Evolutionary conservation across 2,113 vertebrate genomes (phyloP), one percentile per base, ranked within the genome.

Genomic region (Philantomba maxwellii): DNA sequence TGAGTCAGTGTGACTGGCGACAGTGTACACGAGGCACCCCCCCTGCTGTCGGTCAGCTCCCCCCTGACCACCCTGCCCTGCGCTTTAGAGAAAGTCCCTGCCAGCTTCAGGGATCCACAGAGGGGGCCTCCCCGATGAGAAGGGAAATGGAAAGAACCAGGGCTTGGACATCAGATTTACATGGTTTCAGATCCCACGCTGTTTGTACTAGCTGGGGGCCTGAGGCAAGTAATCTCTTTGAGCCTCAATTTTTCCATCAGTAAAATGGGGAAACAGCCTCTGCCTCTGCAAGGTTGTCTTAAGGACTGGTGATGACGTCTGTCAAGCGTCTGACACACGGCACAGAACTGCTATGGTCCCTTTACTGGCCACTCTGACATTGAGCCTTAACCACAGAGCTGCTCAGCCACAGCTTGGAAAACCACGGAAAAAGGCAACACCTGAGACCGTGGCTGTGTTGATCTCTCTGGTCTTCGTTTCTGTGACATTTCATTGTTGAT

Each of bases 1-100:
- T 97, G 97, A 98, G 73, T 97, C 97, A 97, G 53, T 92, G 51
- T 19, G 19, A 93, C 58, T 10, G 23, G 43, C 57, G 6, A 53
- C n/a, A 14, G 49, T 28, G 2, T 7, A 15, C 30, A 19, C 81
- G 73, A 96, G 53, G 49, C 39, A 15, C 75, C 86, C 45, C 26
- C 15, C 2, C 47, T 17, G 49, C 73, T 28, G 21, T 47, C 62
- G 4, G 26, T 21, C 84, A 17, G 49, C 57, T 30, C 84, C 15
- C 43, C n/a, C 47, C 80, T 73, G 62, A 93, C 53, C 85, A 26
- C 23, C 26, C 83, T 16, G 15, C 45, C 5, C 4, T 10, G 12
- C 1, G 0, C 82, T 70, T 36, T 21, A 43, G 64, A 58, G 47
- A 64, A 83, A 53, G 62, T 51, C 55, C 66, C 23, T 4, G 7